Percentiles rank a stretch among this genome's conserved stretches.
These are phyloP conservation scores for Hoplodrina blanda DNA, from an alignment of 2,888 invertebrate genomes.

Conservation along the genomic window DNA sequence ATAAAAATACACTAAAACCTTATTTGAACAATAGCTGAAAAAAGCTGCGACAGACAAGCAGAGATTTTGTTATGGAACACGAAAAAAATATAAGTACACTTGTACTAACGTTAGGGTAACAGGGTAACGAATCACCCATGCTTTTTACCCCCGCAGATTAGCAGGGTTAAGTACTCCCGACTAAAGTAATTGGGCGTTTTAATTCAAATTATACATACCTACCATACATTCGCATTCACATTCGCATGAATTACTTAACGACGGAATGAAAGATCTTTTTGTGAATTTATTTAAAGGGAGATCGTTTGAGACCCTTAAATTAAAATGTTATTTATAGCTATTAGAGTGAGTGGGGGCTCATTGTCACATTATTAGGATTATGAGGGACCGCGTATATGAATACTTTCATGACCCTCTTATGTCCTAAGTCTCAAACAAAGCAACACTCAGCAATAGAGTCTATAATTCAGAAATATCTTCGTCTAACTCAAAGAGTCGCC, in stretches of 20 bases:
- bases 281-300: conserved; percentile 32
- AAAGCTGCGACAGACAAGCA: conserved; percentile 15
- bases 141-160: conserved; percentile 40
- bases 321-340: conserved; percentile 32
- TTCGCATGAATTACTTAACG: conserved; percentile 39
- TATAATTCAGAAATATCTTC: conserved; percentile 9
- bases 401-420: background rate
- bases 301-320: conserved; percentile 21
- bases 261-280: conserved; percentile 41
- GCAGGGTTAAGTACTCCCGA: conserved; percentile 37
- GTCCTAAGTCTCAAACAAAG: background rate
- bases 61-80: conserved; percentile 12
- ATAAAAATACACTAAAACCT: conserved; percentile 12
- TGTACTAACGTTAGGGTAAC: background rate
- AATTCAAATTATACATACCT: conserved; percentile 48
- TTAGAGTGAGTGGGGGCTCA: conserved; percentile 19
- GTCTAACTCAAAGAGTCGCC: conserved; percentile 9
- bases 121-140: conserved; percentile 29
- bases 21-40: conserved; percentile 12
- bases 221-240: conserved; percentile 22
- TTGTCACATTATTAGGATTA: conserved; percentile 31
- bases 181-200: conserved; percentile 51
- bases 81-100: conserved; percentile 17
- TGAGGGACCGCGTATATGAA: background rate
- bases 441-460: background rate